Evolutionary conservation across 2,797 vertebrate genomes (phyloP).

Genomic region (Otus scops): DNA sequence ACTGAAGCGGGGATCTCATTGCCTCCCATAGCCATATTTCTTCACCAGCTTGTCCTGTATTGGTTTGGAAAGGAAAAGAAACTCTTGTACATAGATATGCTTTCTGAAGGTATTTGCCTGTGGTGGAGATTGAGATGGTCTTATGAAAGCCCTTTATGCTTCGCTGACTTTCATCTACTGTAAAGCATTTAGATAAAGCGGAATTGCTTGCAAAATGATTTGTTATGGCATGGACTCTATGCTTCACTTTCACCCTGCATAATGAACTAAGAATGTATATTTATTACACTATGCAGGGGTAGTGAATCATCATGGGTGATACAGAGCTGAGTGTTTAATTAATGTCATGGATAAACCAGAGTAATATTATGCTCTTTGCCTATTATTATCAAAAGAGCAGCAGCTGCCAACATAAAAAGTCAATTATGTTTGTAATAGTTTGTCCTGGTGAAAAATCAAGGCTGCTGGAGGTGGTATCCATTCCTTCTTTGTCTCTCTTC

Average conservation of each 20-base stretch:
- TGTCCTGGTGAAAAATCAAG: constrained; percentile 11
- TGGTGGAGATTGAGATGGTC: background rate
- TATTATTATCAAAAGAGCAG: constrained; percentile 26
- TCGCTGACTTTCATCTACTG: background rate
- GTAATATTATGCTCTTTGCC: background rate
- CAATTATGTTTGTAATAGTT: constrained; percentile 19
- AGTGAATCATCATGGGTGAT: constrained; percentile 3
- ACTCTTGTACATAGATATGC: background rate
- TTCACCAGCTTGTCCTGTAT: background rate
- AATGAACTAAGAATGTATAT: background rate
- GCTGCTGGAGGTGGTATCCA: background rate
- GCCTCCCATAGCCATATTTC: background rate
- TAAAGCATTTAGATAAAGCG: background rate
- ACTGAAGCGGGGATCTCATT: rapidly evolving
- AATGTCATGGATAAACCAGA: constrained; percentile 8
- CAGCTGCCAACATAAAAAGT: constrained; percentile 34
- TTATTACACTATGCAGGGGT: background rate
- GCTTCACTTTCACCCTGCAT: constrained; percentile 21
- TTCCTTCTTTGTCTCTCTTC: background rate
- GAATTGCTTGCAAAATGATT: constrained; percentile 9
- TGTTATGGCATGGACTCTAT: background rate
- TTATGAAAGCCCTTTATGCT: background rate
- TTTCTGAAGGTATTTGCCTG: background rate
- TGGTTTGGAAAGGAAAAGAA: background rate
- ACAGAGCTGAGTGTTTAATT: constrained; percentile 33